Evolutionary conservation across 92 coral and sea anemone genomes (phyloP).

Genomic region (Zoanthus solanderi): DNA sequence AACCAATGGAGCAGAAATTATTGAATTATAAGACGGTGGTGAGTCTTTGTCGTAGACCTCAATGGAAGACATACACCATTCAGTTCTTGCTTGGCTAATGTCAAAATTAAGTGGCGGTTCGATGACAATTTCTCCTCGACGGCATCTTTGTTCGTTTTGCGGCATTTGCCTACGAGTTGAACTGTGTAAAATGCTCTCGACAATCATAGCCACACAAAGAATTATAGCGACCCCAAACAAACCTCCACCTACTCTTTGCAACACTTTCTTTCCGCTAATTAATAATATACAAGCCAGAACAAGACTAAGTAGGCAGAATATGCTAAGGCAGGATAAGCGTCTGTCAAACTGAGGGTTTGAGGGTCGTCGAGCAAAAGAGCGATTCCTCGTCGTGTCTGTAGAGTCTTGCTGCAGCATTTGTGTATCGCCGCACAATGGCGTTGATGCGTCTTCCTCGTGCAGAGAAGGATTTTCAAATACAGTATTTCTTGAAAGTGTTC

Average conservation of each 20-base stretch:
- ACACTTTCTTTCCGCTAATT: background rate
- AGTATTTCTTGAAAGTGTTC: conserved; percentile 1
- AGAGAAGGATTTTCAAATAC: conserved; percentile 29
- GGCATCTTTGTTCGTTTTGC: background rate
- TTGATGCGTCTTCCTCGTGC: background rate
- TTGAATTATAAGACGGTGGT: conserved; percentile 17
- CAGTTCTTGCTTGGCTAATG: conserved; percentile 29
- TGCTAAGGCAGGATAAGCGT: conserved; percentile 4
- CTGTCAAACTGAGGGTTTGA: background rate
- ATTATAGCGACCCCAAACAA: conserved; percentile 29
- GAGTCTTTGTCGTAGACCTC: conserved; percentile 25
- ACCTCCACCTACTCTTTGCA: conserved; percentile 39
- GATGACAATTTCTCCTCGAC: background rate
- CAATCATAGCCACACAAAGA: conserved; percentile 17
- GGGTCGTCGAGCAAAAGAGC: background rate
- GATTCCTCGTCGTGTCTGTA: background rate
- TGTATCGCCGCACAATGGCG: background rate
- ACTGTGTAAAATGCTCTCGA: conserved; percentile 21
- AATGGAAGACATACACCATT: conserved; percentile 41
- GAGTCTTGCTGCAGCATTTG: background rate
- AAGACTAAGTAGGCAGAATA: background rate
- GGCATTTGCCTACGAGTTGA: background rate
- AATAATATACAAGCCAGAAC: conserved; percentile 30
- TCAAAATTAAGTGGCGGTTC: conserved; percentile 33
- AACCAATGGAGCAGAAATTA: background rate